Evolutionary conservation across 1,140 invertebrate genomes (phyloP).

Genomic region (Panagrolaimus sp.): DNA sequence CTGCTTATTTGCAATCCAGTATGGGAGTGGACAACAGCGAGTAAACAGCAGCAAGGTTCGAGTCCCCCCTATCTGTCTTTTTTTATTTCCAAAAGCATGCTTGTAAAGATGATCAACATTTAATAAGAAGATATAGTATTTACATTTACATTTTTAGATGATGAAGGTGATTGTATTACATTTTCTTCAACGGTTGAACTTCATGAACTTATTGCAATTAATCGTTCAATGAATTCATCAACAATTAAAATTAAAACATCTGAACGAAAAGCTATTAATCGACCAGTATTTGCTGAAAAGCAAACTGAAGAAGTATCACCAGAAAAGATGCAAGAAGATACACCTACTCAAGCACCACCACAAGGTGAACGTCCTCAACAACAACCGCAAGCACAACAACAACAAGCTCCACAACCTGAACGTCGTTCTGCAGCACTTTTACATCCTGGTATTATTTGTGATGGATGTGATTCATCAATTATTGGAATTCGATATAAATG

Average conservation of each 20-base stretch:
- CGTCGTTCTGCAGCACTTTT: not conserved
- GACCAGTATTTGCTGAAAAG: too few relatives aligned
- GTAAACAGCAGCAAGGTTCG: too few relatives aligned
- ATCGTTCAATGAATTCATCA: not conserved
- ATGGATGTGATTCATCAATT: not conserved
- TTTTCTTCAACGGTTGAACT: not conserved
- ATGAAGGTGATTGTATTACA: not conserved
- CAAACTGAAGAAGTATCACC: not conserved
- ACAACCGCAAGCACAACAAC: not conserved
- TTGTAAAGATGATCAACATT: too few relatives aligned
- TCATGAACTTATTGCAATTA: not conserved
- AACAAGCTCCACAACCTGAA: not conserved
- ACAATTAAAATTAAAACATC: not conserved
- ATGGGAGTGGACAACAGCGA: too few relatives aligned
- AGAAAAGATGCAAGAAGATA: too few relatives aligned
- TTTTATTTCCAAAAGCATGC: too few relatives aligned
- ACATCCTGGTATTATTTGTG: constrained; percentile 5
- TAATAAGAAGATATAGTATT: not conserved
- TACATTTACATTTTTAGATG: not conserved
- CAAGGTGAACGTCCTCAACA: not conserved
- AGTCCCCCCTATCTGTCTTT: too few relatives aligned
- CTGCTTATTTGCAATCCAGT: too few relatives aligned
- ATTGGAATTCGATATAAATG: constrained; percentile 11
- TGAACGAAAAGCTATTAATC: not conserved
- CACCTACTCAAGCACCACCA: not conserved